A percentile compares a stretch with the other conserved stretches of the same genome.
Evolutionary conservation across 2,888 invertebrate genomes (phyloP).

Genomic region (Anaspis maculata): DNA sequence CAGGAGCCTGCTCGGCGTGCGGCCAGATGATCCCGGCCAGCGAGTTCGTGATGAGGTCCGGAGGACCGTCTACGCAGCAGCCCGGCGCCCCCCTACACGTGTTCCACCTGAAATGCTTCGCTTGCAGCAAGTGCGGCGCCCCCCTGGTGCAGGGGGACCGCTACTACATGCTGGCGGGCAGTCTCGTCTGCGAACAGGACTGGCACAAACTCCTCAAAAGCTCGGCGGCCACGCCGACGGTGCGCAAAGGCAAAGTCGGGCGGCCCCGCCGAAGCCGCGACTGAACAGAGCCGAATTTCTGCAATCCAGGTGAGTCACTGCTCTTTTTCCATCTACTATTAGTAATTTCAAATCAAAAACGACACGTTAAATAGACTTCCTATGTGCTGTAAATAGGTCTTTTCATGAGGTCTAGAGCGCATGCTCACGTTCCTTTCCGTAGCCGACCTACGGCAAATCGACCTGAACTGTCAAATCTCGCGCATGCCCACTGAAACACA

Average conservation of each 20-base stretch:
- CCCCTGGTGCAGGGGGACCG: constrained; percentile 86
- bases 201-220: constrained; percentile 88
- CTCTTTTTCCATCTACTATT: no score
- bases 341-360: no score
- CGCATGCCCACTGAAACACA: no score
- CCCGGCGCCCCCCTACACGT: constrained; percentile 60
- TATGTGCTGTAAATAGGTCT: no score
- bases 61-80: constrained; percentile 48
- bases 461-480: no score
- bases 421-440: no score
- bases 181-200: constrained; percentile 90
- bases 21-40: constrained; percentile 87
- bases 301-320: background rate
- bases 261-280: constrained; percentile 83
- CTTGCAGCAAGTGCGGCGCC: constrained; percentile 86
- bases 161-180: constrained; percentile 86
- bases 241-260: constrained; percentile 84
- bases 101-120: constrained; percentile 93
- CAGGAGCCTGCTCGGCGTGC: constrained; percentile 86
- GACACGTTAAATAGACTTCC: no score
- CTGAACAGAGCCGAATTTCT: constrained; percentile 51
- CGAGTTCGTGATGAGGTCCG: constrained; percentile 87
- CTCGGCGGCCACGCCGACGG: constrained; percentile 56
- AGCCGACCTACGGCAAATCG: no score
- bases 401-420: no score